Evolutionary conservation across 1,140 invertebrate genomes (phyloP).

Genomic region (Drosophila yakuba): DNA sequence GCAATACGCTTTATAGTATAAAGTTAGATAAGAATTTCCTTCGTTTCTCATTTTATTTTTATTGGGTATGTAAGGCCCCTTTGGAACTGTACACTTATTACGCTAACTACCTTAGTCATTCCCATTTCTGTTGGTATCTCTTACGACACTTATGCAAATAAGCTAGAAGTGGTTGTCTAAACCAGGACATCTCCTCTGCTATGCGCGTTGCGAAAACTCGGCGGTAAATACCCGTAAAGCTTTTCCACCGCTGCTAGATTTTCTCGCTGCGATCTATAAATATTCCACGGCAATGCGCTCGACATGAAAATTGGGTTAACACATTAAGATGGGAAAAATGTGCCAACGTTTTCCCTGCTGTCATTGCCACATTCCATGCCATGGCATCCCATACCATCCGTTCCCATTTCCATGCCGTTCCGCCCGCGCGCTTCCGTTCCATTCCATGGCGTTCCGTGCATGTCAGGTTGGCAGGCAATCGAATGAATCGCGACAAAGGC

Average conservation of each 20-base stretch:
- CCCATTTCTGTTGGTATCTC: conserved; percentile 5
- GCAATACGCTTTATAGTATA: too few species aligned
- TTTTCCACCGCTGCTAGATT: conserved; percentile 2
- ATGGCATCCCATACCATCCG: conserved; percentile 6
- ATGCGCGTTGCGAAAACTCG: conserved; percentile 4
- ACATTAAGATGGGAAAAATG: conserved; percentile 68
- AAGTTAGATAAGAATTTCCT: too few species aligned
- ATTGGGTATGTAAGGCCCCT: background rate
- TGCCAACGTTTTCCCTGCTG: conserved; percentile 33
- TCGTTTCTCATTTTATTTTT: background rate
- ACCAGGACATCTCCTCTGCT: conserved; percentile 11
- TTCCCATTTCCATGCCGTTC: conserved; percentile 19
- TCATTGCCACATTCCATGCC: conserved; percentile 42
- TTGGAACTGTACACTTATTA: conserved; percentile 20
- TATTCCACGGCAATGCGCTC: conserved; percentile 44
- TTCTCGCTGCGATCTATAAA: conserved; percentile 8
- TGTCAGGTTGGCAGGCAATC: conserved; percentile 74
- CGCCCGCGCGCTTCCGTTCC: conserved; percentile 8
- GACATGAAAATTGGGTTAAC: conserved; percentile 77
- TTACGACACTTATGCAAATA: conserved; percentile 66
- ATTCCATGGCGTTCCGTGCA: conserved; percentile 28
- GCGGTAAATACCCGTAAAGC: conserved; percentile 18
- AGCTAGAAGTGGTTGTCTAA: conserved; percentile 36
- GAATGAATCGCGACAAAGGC: conserved; percentile 79
- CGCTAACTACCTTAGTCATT: background rate